Conservation (phyloP, 2,113 vertebrate genomes). For the Cyphomyrus plagiostoma region DNA sequence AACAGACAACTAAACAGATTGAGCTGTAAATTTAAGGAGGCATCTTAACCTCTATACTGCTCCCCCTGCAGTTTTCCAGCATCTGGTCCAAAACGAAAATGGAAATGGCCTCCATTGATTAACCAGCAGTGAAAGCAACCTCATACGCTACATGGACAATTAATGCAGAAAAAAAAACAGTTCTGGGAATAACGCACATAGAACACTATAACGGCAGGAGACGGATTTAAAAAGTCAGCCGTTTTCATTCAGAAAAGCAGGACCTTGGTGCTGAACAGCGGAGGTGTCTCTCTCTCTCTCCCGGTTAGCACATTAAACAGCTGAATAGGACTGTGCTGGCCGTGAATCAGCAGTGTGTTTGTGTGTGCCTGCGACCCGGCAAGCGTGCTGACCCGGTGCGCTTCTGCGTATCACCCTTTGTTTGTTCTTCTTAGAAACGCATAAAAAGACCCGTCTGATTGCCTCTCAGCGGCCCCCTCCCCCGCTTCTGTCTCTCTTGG, state of each 20-base stretch:
- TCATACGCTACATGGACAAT: not conserved
- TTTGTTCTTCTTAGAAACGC: slow-evolving; percentile 15
- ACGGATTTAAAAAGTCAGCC: not conserved
- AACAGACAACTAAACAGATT: not conserved
- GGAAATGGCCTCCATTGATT: not conserved
- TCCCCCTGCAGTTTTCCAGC: not conserved
- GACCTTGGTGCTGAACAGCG: not conserved
- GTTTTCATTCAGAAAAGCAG: not conserved
- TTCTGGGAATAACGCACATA: not conserved
- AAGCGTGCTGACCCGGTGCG: not conserved
- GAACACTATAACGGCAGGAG: not conserved
- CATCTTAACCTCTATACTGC: not conserved
- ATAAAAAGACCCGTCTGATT: not conserved
- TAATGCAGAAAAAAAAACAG: not conserved
- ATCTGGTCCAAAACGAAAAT: not conserved
- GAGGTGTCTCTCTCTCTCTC: not conserved
- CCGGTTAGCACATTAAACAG: not conserved
- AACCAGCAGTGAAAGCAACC: not conserved
- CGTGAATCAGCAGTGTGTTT: not conserved
- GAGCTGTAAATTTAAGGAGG: not conserved
- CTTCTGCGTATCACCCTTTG: not conserved
- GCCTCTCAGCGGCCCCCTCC: not conserved
- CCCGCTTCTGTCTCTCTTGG: not conserved
- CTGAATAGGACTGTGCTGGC: not conserved
- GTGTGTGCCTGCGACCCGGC: not conserved